phyloP scores from a whole-genome alignment of 1,140 invertebrate species.

The Lutraria rhynchaena region DNA sequence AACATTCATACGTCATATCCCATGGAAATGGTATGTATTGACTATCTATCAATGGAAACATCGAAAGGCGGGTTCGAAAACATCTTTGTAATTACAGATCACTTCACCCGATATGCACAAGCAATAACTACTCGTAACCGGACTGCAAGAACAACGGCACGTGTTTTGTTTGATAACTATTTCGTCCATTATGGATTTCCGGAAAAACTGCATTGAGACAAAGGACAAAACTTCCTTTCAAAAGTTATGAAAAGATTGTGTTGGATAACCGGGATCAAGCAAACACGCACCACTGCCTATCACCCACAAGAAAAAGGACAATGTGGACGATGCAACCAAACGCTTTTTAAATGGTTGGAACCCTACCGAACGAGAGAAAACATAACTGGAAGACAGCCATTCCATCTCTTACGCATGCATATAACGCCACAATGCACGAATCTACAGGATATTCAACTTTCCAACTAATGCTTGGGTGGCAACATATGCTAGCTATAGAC shows the following conservation, averaged over 20 bases:
- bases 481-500: not conserved
- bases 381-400: too few species aligned
- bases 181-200: conserved; percentile 10
- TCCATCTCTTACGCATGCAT: too few species aligned
- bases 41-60: conserved; percentile 56
- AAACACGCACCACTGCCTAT: conserved; percentile 41
- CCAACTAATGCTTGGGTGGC: too few species aligned
- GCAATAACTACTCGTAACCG: conserved; percentile 55
- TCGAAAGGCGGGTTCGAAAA: conserved; percentile 38
- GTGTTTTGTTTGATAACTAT: conserved; percentile 18
- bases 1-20: conserved; percentile 45
- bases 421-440: too few species aligned
- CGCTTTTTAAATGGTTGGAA: conserved; percentile 46
- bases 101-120: conserved; percentile 57
- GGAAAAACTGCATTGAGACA: conserved; percentile 15
- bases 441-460: too few species aligned
- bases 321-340: conserved; percentile 43
- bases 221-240: conserved; percentile 30
- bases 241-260: conserved; percentile 31
- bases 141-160: conserved; percentile 52
- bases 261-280: not conserved
- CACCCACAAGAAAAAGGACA: conserved; percentile 45
- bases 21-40: conserved; percentile 60
- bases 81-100: conserved; percentile 58
- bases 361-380: too few species aligned